Evolutionary conservation across 2,113 vertebrate species (phyloP).

Genomic region (Ammodytes marinus): DNA sequence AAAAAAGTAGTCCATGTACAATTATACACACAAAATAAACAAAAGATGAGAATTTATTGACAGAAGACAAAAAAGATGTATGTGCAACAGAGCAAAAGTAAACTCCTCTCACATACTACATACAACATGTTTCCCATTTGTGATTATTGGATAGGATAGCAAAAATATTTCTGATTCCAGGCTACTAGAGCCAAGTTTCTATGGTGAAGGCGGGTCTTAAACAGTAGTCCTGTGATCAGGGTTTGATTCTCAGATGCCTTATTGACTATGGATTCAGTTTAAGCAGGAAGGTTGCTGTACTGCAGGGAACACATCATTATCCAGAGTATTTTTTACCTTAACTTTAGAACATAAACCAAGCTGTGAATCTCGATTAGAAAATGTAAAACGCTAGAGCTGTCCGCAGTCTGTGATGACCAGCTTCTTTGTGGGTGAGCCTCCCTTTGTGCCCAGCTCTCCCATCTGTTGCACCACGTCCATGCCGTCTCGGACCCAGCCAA

Average conservation of each 20-base stretch:
- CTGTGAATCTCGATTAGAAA: background rate
- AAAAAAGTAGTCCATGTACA: conserved; percentile 72
- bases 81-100: conserved; percentile 50
- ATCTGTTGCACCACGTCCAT: conserved; percentile 93
- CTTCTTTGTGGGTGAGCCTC: conserved; percentile 86
- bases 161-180: conserved; percentile 9
- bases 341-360: conserved; percentile 2
- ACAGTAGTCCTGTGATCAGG: conserved; percentile 20
- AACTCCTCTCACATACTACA: background rate
- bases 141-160: background rate
- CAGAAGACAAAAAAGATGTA: conserved; percentile 42
- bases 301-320: conserved; percentile 18
- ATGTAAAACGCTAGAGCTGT: conserved; percentile 82
- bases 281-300: conserved; percentile 12
- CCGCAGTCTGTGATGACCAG: conserved; percentile 92
- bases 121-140: background rate
- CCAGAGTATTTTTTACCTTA: conserved; percentile 16
- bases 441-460: conserved; percentile 89
- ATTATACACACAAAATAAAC: conserved; percentile 71
- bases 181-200: conserved; percentile 18
- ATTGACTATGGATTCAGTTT: conserved; percentile 29
- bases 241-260: conserved; percentile 17
- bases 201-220: background rate
- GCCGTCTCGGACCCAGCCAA: conserved; percentile 92
- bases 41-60: conserved; percentile 48